These are phyloP conservation scores for Leucoptera coffeella DNA, from an alignment of 2,888 invertebrate species.

Conservation along the genomic window DNA sequence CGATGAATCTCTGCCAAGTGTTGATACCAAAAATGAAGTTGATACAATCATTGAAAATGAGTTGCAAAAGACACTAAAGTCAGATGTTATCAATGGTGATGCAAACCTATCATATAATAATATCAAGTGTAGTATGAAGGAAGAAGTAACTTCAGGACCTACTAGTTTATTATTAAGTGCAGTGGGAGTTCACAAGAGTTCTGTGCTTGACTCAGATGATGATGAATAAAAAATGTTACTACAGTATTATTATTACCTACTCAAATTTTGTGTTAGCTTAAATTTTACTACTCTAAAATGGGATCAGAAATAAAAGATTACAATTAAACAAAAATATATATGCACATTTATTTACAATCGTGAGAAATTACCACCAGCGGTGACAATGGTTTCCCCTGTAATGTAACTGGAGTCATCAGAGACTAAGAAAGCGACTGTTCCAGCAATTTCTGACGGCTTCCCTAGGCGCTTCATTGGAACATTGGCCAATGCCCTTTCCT, in stretches of 20 bases:
- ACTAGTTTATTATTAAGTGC: conserved; percentile 75
- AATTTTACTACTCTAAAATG: too few species aligned
- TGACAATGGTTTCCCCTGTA: conserved; percentile 79
- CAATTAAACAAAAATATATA: neutral
- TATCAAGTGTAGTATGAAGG: conserved; percentile 77
- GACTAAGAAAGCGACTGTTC: conserved; percentile 72
- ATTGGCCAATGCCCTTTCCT: conserved; percentile 44
- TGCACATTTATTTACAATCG: neutral
- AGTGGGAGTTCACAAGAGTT: conserved; percentile 54
- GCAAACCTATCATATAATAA: conserved; percentile 75
- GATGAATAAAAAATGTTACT: conserved; percentile 14
- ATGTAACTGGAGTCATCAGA: conserved; percentile 83
- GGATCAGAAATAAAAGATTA: neutral
- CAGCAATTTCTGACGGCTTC: conserved; percentile 66
- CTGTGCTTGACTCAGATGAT: conserved; percentile 38
- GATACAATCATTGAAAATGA: conserved; percentile 12
- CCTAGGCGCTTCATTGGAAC: conserved; percentile 68
- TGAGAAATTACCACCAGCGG: conserved; percentile 65
- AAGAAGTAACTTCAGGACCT: conserved; percentile 82
- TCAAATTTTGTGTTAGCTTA: neutral
- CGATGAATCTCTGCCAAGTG: too few species aligned
- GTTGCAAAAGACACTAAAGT: conserved; percentile 33
- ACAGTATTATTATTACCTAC: too few species aligned
- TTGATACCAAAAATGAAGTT: conserved; percentile 59
- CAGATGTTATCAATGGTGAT: conserved; percentile 38